Evolutionary conservation across 2,113 vertebrate genomes (phyloP).

Genomic region (Crotalus horridus): DNA sequence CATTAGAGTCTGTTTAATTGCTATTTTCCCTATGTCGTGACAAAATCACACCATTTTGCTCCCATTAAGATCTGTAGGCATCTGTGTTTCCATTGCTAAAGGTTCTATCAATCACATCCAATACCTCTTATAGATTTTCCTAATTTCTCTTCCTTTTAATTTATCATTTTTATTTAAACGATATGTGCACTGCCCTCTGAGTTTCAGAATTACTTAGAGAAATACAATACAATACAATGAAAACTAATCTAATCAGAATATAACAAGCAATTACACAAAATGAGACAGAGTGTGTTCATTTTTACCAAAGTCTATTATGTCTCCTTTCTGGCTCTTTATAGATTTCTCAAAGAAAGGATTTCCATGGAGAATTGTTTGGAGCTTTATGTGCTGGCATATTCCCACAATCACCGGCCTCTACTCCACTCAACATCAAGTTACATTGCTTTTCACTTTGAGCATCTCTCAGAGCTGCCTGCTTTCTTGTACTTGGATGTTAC

Average conservation of each 20-base stretch:
- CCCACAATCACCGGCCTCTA: constrained; percentile 79
- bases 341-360: constrained; percentile 76
- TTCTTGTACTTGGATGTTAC: constrained; percentile 77
- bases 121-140: background rate
- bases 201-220: background rate
- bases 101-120: background rate
- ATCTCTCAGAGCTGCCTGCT: constrained; percentile 70
- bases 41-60: background rate
- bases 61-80: background rate
- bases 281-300: background rate
- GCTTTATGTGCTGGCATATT: constrained; percentile 78
- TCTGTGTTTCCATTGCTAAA: background rate
- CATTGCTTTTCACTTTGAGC: constrained; percentile 76
- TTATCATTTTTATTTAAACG: background rate
- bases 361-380: constrained; percentile 78
- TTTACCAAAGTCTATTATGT: background rate
- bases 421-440: constrained; percentile 74
- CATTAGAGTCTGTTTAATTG: background rate
- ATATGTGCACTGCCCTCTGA: background rate
- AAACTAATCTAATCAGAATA: background rate
- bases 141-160: background rate
- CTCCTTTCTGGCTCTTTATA: constrained; percentile 28
- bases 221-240: background rate
- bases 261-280: background rate
- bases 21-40: background rate